phyloP scores from a whole-genome alignment of 1,140 invertebrate species.

The Cotesia chilonis region DNA sequence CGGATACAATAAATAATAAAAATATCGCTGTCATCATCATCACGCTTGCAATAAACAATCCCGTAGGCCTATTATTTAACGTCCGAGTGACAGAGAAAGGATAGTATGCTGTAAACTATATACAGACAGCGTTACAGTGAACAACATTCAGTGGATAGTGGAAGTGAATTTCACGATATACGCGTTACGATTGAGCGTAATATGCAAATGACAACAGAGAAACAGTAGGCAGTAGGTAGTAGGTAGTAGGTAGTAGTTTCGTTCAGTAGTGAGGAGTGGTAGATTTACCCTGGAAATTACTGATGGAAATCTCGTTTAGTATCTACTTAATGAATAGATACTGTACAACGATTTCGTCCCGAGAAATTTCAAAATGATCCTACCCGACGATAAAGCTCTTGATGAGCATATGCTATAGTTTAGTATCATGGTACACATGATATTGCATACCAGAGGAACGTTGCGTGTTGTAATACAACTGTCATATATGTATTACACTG shows the following conservation, averaged over 20 bases:
- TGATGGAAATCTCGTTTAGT: conserved; percentile 59
- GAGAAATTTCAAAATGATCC: conserved; percentile 15
- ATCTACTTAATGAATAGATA: conserved; percentile 61
- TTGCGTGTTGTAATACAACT: too few species aligned
- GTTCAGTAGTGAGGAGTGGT: background rate
- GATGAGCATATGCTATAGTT: background rate
- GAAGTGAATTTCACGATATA: conserved; percentile 11
- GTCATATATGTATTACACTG: too few species aligned
- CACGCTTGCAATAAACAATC: too few species aligned
- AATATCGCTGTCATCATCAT: too few species aligned
- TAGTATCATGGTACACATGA: too few species aligned
- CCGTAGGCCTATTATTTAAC: too few species aligned
- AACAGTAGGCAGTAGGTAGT: background rate
- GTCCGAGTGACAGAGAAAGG: too few species aligned
- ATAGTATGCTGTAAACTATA: too few species aligned
- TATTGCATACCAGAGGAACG: too few species aligned
- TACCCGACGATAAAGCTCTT: conserved; percentile 1
- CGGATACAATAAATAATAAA: too few species aligned
- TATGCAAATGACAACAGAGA: conserved; percentile 18
- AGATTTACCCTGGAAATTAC: conserved; percentile 54
- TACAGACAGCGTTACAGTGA: too few species aligned
- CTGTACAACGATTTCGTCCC: conserved; percentile 44
- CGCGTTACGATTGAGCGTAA: conserved; percentile 20
- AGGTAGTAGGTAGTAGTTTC: too few species aligned
- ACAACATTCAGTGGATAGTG: background rate